Conservation (phyloP, 37 sponge, comb jelly and placozoan genomes). For the Aphrocallistes beatrix region DNA sequence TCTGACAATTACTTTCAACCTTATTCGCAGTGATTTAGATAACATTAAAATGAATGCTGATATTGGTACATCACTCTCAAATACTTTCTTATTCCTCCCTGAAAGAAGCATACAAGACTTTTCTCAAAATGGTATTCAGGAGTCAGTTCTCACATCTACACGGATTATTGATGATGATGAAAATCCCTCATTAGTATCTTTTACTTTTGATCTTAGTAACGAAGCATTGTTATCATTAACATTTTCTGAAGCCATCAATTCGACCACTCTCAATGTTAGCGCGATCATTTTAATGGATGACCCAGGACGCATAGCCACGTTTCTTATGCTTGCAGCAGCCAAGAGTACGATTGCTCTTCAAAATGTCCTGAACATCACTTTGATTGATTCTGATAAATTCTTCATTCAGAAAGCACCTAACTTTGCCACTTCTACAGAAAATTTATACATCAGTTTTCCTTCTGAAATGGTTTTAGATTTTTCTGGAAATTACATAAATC, state of each 20-base stretch:
- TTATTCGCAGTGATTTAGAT: slow-evolving; percentile 3
- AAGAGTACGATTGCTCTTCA: not conserved
- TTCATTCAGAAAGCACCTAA: not conserved
- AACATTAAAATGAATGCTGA: not conserved
- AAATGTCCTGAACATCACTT: not conserved
- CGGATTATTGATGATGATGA: not conserved
- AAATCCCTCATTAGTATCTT: slow-evolving; percentile 34
- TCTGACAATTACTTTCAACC: not conserved
- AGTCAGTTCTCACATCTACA: not conserved
- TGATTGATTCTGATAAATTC: not conserved
- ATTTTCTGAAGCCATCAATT: slow-evolving; percentile 66
- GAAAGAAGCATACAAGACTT: not conserved
- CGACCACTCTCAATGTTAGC: slow-evolving; percentile 39
- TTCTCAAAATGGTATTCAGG: not conserved
- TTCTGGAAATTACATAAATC: slow-evolving; percentile 30
- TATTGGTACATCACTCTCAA: not conserved
- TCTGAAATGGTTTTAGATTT: slow-evolving; percentile 27
- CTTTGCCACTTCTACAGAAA: slow-evolving; percentile 29
- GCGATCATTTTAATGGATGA: not conserved
- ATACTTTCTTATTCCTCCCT: slow-evolving; percentile 12
- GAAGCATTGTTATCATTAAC: slow-evolving; percentile 37
- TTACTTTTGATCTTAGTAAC: slow-evolving; percentile 44
- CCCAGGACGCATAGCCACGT: not conserved
- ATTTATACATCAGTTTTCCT: not conserved
- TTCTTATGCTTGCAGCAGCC: not conserved